These are phyloP conservation scores for Ciconia nigra DNA, from an alignment of 2,797 vertebrate genomes.

Conservation along the genomic window DNA sequence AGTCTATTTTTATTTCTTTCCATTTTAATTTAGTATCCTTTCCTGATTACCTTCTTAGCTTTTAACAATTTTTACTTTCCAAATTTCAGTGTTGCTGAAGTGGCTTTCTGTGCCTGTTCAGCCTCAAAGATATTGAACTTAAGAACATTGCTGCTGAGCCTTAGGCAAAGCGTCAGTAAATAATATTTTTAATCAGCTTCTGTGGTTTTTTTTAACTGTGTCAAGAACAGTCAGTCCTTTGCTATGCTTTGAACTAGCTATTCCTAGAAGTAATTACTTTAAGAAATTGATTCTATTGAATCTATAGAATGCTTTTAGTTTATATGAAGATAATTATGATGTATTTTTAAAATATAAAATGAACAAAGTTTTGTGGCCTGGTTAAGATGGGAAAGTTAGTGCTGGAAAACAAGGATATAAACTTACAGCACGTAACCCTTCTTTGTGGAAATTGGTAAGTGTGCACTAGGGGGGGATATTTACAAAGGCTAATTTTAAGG, in stretches of 20 bases:
- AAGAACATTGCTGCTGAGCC: background rate
- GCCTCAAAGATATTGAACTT: background rate
- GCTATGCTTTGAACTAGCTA: background rate
- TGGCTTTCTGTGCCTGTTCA: background rate
- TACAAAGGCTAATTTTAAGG: background rate
- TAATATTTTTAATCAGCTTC: background rate
- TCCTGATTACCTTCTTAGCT: background rate
- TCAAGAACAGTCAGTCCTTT: background rate
- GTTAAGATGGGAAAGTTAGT: background rate
- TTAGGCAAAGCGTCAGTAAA: background rate
- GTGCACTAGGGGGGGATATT: background rate
- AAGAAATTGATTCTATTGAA: background rate
- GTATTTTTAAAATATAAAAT: background rate
- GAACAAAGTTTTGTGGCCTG: background rate
- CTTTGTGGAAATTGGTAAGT: background rate
- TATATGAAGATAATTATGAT: background rate
- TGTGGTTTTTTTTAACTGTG: background rate
- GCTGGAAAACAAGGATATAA: background rate
- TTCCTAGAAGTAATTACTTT: background rate
- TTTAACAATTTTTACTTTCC: background rate
- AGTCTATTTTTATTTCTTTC: background rate
- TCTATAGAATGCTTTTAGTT: background rate
- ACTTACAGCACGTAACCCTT: background rate
- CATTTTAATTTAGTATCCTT: background rate
- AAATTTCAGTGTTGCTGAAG: background rate